These are phyloP conservation scores for Ptychochromis oligacanthus DNA, from an alignment of 2,113 vertebrate genomes.

Conservation along the genomic window DNA sequence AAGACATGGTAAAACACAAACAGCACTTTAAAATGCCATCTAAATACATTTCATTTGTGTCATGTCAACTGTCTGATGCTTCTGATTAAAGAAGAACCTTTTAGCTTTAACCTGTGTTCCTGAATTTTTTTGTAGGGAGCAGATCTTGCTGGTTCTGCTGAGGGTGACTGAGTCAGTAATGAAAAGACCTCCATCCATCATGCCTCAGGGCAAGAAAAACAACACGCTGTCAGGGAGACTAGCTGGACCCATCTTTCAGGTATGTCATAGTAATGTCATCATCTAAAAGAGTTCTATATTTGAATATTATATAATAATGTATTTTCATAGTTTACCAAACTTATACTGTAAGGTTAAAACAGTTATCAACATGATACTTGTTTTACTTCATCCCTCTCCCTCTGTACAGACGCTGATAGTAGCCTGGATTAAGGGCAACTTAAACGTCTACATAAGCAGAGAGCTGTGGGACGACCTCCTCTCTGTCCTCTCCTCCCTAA, in stretches of 20 bases:
- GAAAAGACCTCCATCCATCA: slow-evolving; percentile 94
- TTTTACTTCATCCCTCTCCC: slow-evolving; percentile 38
- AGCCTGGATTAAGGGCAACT: slow-evolving; percentile 98
- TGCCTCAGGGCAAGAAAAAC: slow-evolving; percentile 92
- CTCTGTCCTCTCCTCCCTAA: slow-evolving; percentile 93
- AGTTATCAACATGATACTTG: background rate
- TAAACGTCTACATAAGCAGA: slow-evolving; percentile 97
- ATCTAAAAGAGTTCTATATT: background rate
- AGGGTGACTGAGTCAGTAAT: slow-evolving; percentile 97
- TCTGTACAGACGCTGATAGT: slow-evolving; percentile 94
- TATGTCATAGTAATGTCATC: slow-evolving; percentile 12
- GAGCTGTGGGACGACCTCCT: slow-evolving; percentile 98
- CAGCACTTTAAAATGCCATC: background rate
- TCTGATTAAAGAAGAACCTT: background rate
- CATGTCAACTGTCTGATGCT: background rate
- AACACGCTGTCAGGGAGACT: slow-evolving; percentile 93
- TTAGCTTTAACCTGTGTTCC: slow-evolving; percentile 25
- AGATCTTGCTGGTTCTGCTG: slow-evolving; percentile 94
- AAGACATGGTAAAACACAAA: slow-evolving; percentile 90
- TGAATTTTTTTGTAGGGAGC: slow-evolving; percentile 89
- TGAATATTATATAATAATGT: background rate
- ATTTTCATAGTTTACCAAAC: background rate
- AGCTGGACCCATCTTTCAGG: slow-evolving; percentile 97
- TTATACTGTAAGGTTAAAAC: background rate
- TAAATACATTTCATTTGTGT: background rate